These are phyloP conservation scores for Grapholita molesta DNA, from an alignment of 1,140 invertebrate species.

Conservation along the genomic window DNA sequence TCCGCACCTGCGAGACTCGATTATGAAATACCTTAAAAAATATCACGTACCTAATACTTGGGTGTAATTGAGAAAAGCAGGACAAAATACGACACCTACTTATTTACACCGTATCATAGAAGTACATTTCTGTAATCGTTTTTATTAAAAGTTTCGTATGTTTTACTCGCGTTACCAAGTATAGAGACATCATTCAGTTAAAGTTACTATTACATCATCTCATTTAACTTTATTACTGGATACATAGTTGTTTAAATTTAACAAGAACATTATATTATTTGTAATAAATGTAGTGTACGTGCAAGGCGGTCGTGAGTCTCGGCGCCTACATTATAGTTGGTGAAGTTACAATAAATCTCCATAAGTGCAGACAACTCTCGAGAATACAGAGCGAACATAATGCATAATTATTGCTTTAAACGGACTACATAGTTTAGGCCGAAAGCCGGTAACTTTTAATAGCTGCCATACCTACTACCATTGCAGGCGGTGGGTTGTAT, in stretches of 20 bases:
- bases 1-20: neutral
- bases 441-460: conserved; percentile 21
- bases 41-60: neutral
- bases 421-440: conserved; percentile 22
- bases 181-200: neutral
- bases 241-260: conserved; percentile 19
- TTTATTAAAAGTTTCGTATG: too few relatives aligned
- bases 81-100: neutral
- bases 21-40: conserved; percentile 7
- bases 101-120: too few relatives aligned
- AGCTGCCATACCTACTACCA: conserved; percentile 1
- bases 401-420: conserved; percentile 28
- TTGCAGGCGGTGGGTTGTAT: neutral
- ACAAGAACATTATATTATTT: conserved; percentile 28
- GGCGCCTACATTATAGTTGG: conserved; percentile 26
- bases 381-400: conserved; percentile 24
- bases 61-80: neutral
- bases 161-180: neutral
- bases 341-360: conserved; percentile 27
- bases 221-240: neutral
- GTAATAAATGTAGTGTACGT: conserved; percentile 23
- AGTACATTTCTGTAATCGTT: too few relatives aligned
- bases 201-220: neutral
- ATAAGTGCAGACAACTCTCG: conserved; percentile 28
- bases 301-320: conserved; percentile 22